Base-by-base conservation (phyloP, 2,888 invertebrate genomes). In the Drosophila picticornis region DNA sequence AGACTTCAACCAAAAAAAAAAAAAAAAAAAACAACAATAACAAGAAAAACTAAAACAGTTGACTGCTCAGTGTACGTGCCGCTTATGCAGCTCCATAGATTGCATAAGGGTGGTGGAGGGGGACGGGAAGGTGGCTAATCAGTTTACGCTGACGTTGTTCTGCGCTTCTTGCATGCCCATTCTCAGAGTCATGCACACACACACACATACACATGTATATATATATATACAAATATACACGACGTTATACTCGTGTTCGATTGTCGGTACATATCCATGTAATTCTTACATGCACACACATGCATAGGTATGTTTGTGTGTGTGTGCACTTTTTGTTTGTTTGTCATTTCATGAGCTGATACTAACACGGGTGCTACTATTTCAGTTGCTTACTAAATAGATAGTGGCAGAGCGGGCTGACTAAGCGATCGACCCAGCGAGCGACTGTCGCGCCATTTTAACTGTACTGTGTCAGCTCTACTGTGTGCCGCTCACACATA, bases 321-420 rank as follows among this genome's bases (percentile, higher is more conserved):
- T 36, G 53, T 53, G 64, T 72, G 58, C 48, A 38, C 34, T 38
- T 53, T 34, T 72, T 72, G 60, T 57, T 62, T 65, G 53, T 34
- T 67, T 62, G 61, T 71, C 53, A 72, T 88, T 86, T 83, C 90
- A 77, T 90, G 84, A 83, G 81, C 67, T 65, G 87, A 75, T 86
- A 86, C 86, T 90, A 87, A 87, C 87, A 84, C 87, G 88, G 87
- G 90, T 87, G 87, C 90, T 87, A 90, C 89, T 90, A 89, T 90
- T 87, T 90, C 86, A 87, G 84, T 86, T 90, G 89, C 87, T 86
- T 90, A 90, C 90, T 87, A 90, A 90, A 88, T 84, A 88, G 87
- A 88, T 87, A 90, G 81, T 84, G 86, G 68, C 81, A 67, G 58
- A 86, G 76, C 84, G 71, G 87, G 82, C 90, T 88, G 90, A 87